Base-by-base conservation (phyloP, 2,888 invertebrate genomes). In the Drosophila merina region DNA sequence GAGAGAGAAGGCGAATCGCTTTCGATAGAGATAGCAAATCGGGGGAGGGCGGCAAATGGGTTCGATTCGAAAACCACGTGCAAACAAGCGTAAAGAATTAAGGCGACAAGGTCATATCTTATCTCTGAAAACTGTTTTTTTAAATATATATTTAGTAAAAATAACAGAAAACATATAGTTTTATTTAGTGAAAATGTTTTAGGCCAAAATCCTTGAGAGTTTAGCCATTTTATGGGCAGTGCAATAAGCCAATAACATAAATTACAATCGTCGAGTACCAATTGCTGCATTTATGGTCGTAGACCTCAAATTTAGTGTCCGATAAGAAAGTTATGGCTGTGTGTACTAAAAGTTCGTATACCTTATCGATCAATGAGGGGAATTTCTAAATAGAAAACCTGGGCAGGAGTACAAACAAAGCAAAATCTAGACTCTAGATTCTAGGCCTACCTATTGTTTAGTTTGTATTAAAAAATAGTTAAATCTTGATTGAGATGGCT, bases 41-140 rank as follows among this genome's bases (percentile, higher is more conserved):
- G 50, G 47, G 14, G 55, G 14, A 26, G 14, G 20, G 45, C 36
- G 26, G 4, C n/a, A 26, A 36, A 33, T 63, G 25, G 49, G 36
- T 14, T 40, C 45, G 28, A 42, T 47, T 12, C 12, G 33, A 31
- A 10, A 33, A 44, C 62, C 63, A 60, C 42, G 66, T 66, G 63
- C 31, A 20, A 30, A 3, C n/a, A 36, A 36, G 26, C 49, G n/a
- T 28, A 14, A 9, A 36, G n/a, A 40, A 55, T 52, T 42, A 50
- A 14, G 36, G 63, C 20, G 36, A 58, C 82, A 80, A 80, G 82
- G 80, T 79, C 82, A 60, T 57, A 63, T 64, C 60, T 75, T 71
- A 79, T 79, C 79, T 47, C n/a, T 59, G 10, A 5, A 45, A 42
- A 14, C 14, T 10, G 28, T 26, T 10, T 14, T 4, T 8, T 42